Conservation (phyloP, 2,888 invertebrate species). For the Rhopalosiphum nymphaeae region DNA sequence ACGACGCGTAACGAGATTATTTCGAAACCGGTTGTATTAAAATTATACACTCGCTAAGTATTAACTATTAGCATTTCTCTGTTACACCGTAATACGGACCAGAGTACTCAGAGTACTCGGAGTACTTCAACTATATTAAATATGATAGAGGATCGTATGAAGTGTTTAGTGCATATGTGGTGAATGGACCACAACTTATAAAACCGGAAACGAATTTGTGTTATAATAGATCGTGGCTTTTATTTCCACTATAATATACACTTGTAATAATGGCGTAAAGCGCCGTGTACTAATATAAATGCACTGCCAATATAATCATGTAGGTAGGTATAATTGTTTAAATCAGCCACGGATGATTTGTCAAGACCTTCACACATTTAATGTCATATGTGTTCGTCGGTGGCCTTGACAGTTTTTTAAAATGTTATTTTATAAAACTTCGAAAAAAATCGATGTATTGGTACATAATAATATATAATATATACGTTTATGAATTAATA, state of each 20-base stretch:
- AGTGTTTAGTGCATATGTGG: not conserved
- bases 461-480: not conserved
- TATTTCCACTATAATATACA: slow-evolving; percentile 18
- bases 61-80: not conserved
- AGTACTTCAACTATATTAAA: not conserved
- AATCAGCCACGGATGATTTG: slow-evolving; percentile 27
- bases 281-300: not conserved
- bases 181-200: not conserved
- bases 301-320: not conserved
- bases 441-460: not conserved
- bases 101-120: not conserved
- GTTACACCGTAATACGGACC: not conserved
- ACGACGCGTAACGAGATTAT: not conserved
- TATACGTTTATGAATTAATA: not conserved
- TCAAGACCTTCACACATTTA: slow-evolving; percentile 52
- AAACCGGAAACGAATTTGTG: slow-evolving; percentile 47
- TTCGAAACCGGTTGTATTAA: slow-evolving; percentile 31
- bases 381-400: not conserved
- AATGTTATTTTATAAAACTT: slow-evolving; percentile 5
- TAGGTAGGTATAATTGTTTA: not conserved
- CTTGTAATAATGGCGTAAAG: not conserved
- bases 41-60: not conserved
- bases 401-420: slow-evolving; percentile 7
- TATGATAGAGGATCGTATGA: slow-evolving; percentile 5
- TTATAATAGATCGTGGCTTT: not conserved